A percentile compares a stretch with the other conserved stretches of the same genome.
Evolutionary conservation across 2,797 vertebrate genomes (phyloP).

Genomic region (Rhinella marina): DNA sequence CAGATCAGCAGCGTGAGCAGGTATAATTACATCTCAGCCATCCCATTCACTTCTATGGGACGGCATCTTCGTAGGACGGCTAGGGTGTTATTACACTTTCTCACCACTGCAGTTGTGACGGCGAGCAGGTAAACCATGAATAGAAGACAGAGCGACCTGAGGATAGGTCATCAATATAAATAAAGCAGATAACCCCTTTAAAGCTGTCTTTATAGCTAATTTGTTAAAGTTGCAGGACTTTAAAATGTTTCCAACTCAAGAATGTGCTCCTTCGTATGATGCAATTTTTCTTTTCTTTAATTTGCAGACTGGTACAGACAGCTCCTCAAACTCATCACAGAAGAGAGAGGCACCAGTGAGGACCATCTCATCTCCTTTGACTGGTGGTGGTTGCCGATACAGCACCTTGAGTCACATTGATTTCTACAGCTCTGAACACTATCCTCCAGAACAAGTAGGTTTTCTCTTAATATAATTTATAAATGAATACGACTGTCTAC

Average conservation of each 20-base stretch:
- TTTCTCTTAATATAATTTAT: neutral
- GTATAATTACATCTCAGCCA: no score
- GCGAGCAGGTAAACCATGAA: no score
- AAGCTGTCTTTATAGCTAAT: neutral
- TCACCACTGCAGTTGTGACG: no score
- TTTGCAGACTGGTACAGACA: slow-evolving; percentile 91
- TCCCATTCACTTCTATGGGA: no score
- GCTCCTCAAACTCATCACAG: slow-evolving; percentile 94
- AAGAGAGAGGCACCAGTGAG: slow-evolving; percentile 80
- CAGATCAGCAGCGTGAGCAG: no score
- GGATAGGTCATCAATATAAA: no score
- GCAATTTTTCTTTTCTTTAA: slow-evolving; percentile 44
- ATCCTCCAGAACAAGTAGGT: slow-evolving; percentile 89
- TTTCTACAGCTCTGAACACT: slow-evolving; percentile 87
- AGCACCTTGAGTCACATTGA: slow-evolving; percentile 86
- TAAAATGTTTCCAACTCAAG: neutral
- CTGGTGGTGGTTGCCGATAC: slow-evolving; percentile 87
- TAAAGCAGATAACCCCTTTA: no score
- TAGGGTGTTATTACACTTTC: no score
- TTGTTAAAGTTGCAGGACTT: neutral
- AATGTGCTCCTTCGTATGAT: neutral
- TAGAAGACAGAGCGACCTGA: no score
- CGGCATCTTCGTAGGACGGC: no score
- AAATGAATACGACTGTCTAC: no score
- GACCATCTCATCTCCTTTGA: slow-evolving; percentile 86